Percentiles rank a stretch among this genome's conserved stretches.
phyloP scores from a whole-genome alignment of 2,797 vertebrate species.

The Geotrypetes seraphini region DNA sequence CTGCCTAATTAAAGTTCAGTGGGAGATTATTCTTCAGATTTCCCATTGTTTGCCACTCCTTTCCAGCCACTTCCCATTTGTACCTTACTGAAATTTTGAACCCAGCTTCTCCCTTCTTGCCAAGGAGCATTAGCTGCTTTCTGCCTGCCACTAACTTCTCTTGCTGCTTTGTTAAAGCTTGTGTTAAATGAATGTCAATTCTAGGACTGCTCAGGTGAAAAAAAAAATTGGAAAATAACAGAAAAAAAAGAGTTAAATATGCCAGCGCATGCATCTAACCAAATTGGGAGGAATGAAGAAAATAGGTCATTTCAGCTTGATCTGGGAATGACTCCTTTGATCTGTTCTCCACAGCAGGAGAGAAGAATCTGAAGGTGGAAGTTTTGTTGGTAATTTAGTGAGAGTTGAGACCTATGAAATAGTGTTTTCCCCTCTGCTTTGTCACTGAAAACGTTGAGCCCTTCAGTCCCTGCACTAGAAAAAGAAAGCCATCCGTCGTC shows the following conservation, averaged over 20 bases:
- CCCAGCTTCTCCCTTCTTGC: no score
- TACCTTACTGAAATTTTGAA: no score
- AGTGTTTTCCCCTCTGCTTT: no score
- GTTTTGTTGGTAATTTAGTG: conserved; percentile 55
- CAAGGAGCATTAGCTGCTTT: conserved; percentile 40
- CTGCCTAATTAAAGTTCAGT: no score
- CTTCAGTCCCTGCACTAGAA: conserved; percentile 32
- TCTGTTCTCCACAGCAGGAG: conserved; percentile 46
- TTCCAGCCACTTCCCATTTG: no score
- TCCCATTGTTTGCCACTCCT: no score
- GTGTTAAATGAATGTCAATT: conserved; percentile 54
- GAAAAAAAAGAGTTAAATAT: conserved; percentile 39
- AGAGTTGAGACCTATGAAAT: conserved; percentile 45
- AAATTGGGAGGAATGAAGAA: conserved; percentile 46
- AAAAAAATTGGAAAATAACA: background rate
- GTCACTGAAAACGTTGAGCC: no score
- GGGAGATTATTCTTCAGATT: no score
- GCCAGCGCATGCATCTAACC: conserved; percentile 51
- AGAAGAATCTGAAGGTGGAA: conserved; percentile 34
- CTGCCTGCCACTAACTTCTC: conserved; percentile 48
- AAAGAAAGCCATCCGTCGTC: conserved; percentile 48
- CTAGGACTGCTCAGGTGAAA: conserved; percentile 41
- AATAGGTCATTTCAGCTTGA: conserved; percentile 47
- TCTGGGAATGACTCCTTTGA: conserved; percentile 50
- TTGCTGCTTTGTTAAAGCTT: conserved; percentile 45